Base-by-base conservation (phyloP, 2,888 invertebrate species). In the Caenorhabditis wallacei region DNA sequence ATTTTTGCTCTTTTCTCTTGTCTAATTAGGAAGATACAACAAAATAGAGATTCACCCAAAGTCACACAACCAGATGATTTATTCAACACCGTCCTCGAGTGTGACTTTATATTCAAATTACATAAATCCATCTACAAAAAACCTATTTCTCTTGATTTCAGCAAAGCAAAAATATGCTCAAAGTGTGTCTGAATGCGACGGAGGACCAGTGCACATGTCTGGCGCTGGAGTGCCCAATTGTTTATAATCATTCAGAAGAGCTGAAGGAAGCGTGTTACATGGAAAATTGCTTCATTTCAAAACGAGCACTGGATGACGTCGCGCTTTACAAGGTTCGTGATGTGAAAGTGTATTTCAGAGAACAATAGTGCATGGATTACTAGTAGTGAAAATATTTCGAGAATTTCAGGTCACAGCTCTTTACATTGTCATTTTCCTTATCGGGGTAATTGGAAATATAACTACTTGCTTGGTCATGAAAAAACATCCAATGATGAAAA, bases 381-480 rank as follows among this genome's bases (percentile, higher is more conserved):
- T n/a, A n/a, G 35, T 7, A 35, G 10, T 4, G 24, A 30, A 35
- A 30, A n/a, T n/a, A n/a, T n/a, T n/a, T n/a, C n/a, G n/a, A 35
- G 16, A 48, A 51, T 80, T 69, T 13, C 78, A 87, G 84, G 80
- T 88, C 8, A 89, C 88, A 0, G 78, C 63, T 8, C 63, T 85
- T 20, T 88, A 89, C 53, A 20, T 84, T 2, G 22, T 83, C 30
- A 86, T 89, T 22, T 84, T 89, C 35, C 20, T 85, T 4, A 48
- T 88, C 16, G 89, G 89, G 20, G 72, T 88, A 10, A 66, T 85
- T 24, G 89, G 89, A 35, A 89, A 89, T 53, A 53, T 84, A 5
- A 74, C 80, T 5, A 88, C 87, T 0, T 87, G 85, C 53, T 63
- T 89, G 26, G 88, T 89, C 56, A 87, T 89, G 74, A 70, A 84